Base-by-base conservation (phyloP, 2,113 vertebrate species). In the Labeo catla region DNA sequence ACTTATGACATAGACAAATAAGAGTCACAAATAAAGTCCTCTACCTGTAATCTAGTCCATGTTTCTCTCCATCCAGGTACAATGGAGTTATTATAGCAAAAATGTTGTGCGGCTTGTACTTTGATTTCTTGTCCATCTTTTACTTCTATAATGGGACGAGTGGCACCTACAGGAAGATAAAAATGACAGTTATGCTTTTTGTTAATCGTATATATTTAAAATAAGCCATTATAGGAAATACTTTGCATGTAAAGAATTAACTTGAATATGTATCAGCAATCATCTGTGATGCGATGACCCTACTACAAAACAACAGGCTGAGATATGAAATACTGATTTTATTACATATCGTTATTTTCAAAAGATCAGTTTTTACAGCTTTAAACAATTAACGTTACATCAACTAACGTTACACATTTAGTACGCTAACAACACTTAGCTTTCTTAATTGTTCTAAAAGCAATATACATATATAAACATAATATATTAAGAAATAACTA, bases 21-120 rank as follows among this genome's bases (percentile, higher is more conserved):
- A 2, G 8, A 61, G 54, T n/a, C 4, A 68, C 2, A 52, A 7
- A 10, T 43, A 12, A 28, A 43, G 39, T 81, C 12, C 3, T 13
- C 5, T 36, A 97, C 98, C 96, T 97, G 97, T 61, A 95, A 95
- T 88, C 94, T 94, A 0, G 97, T 98, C 98, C 98, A 99, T 0
- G 96, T 85, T 45, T 99, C 97, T 84, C 91, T 93, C 98, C 98
- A 99, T 47, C 87, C 95, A 0, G 97, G 97, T 4, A 65, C 1
- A 0, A 93, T 66, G 0, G 87, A 54, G 88, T 97, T 99, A 86
- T 82, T 89, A 83, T 98, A 98, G 91, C 98, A 99, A 92, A 97
- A 98, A 8, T 88, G 92, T 80, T 89, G 92, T 0, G 94, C 57
- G 0, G 49, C 47, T 0, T 0, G 0, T 2, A 1, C 0, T 1